A percentile compares a stretch with the other conserved stretches of the same genome.
Conservation (phyloP, 1,140 invertebrate species). For the Fragariocoptes setiger region DNA sequence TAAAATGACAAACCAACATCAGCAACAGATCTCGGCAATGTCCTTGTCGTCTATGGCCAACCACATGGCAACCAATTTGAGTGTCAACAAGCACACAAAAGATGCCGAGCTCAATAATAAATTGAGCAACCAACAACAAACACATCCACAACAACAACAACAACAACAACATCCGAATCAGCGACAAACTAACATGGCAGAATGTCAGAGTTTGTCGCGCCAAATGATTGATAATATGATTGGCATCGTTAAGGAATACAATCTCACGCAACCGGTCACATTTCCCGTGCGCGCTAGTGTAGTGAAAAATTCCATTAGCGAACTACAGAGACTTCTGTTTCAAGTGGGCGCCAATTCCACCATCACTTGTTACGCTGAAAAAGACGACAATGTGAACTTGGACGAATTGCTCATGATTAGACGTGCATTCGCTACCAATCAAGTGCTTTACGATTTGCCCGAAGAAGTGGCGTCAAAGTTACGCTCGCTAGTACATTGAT, state of each 20-base stretch:
- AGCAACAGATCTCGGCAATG: no score
- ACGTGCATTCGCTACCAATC: slow-evolving; percentile 9
- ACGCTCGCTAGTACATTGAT: no score
- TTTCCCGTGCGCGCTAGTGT: slow-evolving; percentile 44
- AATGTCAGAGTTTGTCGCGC: slow-evolving; percentile 23
- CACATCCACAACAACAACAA: slow-evolving; percentile 7
- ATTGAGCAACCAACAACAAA: no score
- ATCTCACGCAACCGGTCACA: slow-evolving; percentile 31
- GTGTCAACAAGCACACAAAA: no score
- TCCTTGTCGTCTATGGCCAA: no score
- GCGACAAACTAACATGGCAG: neutral
- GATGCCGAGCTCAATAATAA: no score
- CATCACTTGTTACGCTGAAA: slow-evolving; percentile 3
- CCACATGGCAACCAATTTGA: no score
- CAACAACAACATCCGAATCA: slow-evolving; percentile 10
- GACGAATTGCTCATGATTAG: slow-evolving; percentile 11
- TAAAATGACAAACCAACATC: no score
- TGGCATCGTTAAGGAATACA: slow-evolving; percentile 22
- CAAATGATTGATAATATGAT: slow-evolving; percentile 38
- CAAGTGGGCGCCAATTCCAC: slow-evolving; percentile 7
- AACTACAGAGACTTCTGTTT: slow-evolving; percentile 12
- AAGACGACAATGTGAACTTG: slow-evolving; percentile 9
- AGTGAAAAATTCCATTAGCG: slow-evolving; percentile 26
- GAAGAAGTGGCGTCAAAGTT: slow-evolving; percentile 16
- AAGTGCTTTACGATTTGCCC: slow-evolving; percentile 11